A percentile compares a stretch with the other conserved stretches of the same genome.
Evolutionary conservation across 2,113 vertebrate species (phyloP).

Genomic region (Loxodonta africana): DNA sequence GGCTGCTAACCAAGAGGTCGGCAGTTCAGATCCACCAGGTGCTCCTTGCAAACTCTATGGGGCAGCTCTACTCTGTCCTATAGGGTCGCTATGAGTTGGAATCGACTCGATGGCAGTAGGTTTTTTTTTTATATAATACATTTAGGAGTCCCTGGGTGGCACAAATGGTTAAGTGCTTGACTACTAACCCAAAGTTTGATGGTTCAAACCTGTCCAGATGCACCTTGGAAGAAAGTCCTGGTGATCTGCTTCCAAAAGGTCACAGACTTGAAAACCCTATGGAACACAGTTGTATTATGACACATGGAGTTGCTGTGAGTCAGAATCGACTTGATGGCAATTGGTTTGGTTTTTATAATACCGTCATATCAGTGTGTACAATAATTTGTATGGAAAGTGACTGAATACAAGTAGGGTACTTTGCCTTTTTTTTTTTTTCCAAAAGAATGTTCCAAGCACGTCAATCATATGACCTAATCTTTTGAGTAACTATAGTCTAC

Average conservation of each 20-base stretch:
- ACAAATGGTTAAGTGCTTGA: not conserved
- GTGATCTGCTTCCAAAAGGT: not conserved
- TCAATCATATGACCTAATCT: not conserved
- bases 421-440: not conserved
- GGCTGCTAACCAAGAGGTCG: not conserved
- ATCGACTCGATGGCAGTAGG: too few species aligned
- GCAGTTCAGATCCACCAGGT: too few species aligned
- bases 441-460: not conserved
- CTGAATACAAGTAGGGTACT: not conserved
- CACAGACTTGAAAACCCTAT: not conserved
- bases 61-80: too few species aligned
- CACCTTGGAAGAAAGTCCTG: not conserved
- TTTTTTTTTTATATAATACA: not conserved
- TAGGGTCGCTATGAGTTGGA: too few species aligned
- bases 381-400: not conserved
- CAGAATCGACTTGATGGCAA: too few species aligned
- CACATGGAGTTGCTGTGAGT: not conserved
- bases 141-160: not conserved
- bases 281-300: not conserved
- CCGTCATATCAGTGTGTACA: not conserved
- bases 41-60: too few species aligned
- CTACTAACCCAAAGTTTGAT: not conserved
- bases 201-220: not conserved
- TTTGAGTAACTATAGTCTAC: not conserved
- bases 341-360: not conserved